Conservation (phyloP, 2,797 vertebrate genomes). For the Chelonia mydas region DNA sequence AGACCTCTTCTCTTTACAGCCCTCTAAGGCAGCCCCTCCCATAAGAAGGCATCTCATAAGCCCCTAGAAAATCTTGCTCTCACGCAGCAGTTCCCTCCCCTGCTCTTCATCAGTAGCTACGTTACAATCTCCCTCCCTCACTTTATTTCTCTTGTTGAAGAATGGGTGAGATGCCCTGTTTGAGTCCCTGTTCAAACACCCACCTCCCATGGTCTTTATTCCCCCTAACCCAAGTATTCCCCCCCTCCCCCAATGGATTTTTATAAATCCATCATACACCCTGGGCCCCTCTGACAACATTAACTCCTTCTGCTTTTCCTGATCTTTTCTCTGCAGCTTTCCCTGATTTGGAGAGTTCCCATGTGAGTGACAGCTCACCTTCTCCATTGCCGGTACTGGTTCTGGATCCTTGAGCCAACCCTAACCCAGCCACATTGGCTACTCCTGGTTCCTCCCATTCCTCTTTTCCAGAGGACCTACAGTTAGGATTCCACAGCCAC, state of each 20-base stretch:
- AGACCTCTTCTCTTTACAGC: not conserved
- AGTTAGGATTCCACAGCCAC: not conserved
- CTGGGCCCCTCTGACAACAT: not conserved
- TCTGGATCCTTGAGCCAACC: not conserved
- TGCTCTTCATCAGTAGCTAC: not conserved
- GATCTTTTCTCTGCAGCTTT: not conserved
- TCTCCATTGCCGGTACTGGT: not conserved
- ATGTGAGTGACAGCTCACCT: not conserved
- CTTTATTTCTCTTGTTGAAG: not conserved
- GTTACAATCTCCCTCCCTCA: not conserved
- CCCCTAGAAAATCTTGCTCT: not conserved
- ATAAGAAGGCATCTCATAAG: not conserved
- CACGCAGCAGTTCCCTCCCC: not conserved
- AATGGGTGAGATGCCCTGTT: not conserved
- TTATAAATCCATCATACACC: not conserved
- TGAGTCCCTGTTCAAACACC: not conserved
- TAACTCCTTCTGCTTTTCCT: not conserved
- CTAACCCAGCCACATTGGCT: not conserved
- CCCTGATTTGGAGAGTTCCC: not conserved
- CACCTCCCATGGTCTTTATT: not conserved
- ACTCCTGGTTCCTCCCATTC: not conserved
- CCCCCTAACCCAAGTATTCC: not conserved
- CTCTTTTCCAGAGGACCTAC: not conserved
- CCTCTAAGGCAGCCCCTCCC: not conserved
- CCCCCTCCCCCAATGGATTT: not conserved